These are phyloP conservation scores for Podarcis cretensis DNA, from an alignment of 2,113 vertebrate species.

Conservation along the genomic window DNA sequence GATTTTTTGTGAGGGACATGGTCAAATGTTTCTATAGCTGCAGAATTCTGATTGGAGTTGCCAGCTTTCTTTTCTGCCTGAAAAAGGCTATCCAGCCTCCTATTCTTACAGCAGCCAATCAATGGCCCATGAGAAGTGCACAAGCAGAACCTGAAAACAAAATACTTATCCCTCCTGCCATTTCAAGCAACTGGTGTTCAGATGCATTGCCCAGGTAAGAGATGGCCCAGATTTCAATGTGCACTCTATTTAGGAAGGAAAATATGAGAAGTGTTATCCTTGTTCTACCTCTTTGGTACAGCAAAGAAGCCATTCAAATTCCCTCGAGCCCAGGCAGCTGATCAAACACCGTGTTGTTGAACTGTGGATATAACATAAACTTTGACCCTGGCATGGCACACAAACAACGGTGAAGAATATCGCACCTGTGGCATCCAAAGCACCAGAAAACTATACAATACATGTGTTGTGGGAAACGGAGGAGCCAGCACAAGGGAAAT, in stretches of 20 bases:
- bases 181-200: too few relatives aligned
- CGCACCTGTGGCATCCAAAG: slow-evolving; percentile 32
- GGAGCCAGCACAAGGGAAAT: background rate
- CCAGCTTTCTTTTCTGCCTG: background rate
- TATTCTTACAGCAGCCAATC: background rate
- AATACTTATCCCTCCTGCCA: too few relatives aligned
- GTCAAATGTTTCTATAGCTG: background rate
- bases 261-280: background rate
- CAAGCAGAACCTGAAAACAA: too few relatives aligned
- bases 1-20: background rate
- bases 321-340: slow-evolving; percentile 49
- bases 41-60: background rate
- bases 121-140: background rate
- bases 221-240: background rate
- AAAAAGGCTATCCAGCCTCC: background rate
- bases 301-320: slow-evolving; percentile 35
- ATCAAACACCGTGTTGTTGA: slow-evolving; percentile 44
- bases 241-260: background rate
- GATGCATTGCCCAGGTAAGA: background rate
- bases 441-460: slow-evolving; percentile 29
- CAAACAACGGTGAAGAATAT: background rate
- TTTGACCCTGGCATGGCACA: slow-evolving; percentile 38
- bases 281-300: background rate
- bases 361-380: background rate
- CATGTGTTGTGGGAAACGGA: slow-evolving; percentile 13